Evolutionary conservation across 2,113 vertebrate genomes (phyloP).

Genomic region (Phrynosoma platyrhinos): DNA sequence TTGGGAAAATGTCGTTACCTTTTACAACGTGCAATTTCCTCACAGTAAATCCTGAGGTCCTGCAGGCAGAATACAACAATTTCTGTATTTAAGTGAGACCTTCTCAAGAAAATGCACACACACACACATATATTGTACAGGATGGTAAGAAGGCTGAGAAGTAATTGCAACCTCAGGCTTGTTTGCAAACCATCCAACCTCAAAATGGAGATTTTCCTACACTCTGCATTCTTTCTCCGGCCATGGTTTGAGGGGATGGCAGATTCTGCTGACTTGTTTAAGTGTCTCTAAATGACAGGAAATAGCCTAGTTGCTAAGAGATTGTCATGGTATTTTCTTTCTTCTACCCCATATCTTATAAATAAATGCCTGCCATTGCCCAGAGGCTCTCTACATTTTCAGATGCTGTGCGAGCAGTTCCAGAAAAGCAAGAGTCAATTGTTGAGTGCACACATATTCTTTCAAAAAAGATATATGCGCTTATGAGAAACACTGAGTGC

Average conservation of each 20-base stretch:
- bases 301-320: conserved; percentile 12
- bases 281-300: conserved; percentile 30
- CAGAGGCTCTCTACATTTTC: background rate
- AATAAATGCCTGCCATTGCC: conserved; percentile 31
- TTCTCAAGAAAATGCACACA: background rate
- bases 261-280: background rate
- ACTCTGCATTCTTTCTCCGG: background rate
- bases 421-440: background rate
- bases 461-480: background rate
- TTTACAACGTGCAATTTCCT: conserved; percentile 7
- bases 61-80: conserved; percentile 25
- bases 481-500: background rate
- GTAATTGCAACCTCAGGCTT: conserved; percentile 27
- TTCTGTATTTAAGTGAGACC: conserved; percentile 9
- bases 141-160: background rate
- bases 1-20: conserved; percentile 14
- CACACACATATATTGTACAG: background rate
- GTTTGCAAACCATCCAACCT: conserved; percentile 8
- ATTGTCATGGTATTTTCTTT: conserved; percentile 25
- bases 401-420: background rate
- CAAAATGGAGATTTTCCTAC: conserved; percentile 3
- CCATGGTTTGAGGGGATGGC: background rate
- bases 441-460: background rate
- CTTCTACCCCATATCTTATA: background rate
- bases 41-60: conserved; percentile 17